Evolutionary conservation across 2,797 vertebrate genomes (phyloP).

Genomic region (Mycteria americana): DNA sequence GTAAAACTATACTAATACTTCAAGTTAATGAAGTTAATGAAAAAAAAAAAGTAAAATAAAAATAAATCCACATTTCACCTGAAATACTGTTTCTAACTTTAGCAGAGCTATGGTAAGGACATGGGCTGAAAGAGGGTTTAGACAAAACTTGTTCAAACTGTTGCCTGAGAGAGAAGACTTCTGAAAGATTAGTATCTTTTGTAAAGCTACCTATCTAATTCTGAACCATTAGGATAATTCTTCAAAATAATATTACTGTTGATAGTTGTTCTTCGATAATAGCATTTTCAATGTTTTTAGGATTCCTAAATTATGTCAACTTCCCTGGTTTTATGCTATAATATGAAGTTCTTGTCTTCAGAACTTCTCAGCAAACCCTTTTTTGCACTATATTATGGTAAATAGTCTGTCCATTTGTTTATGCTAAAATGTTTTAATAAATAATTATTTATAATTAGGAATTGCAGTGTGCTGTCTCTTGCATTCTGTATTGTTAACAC

Average conservation of each 20-base stretch:
- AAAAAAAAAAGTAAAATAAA: background rate
- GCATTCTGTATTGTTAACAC: background rate
- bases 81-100: background rate
- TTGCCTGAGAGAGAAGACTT: background rate
- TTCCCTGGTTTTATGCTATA: background rate
- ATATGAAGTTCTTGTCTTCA: background rate
- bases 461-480: background rate
- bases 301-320: background rate
- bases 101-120: background rate
- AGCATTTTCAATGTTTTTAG: background rate
- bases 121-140: background rate
- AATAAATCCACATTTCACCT: background rate
- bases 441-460: background rate
- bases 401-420: background rate
- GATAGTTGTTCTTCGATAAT: background rate
- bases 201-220: background rate
- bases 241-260: background rate
- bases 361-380: background rate
- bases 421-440: background rate
- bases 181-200: background rate
- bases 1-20: background rate
- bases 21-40: background rate
- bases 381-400: background rate
- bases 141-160: background rate
- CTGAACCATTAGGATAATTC: background rate